Conservation (phyloP, 2,888 invertebrate genomes). For the Physocephala rufipes region DNA sequence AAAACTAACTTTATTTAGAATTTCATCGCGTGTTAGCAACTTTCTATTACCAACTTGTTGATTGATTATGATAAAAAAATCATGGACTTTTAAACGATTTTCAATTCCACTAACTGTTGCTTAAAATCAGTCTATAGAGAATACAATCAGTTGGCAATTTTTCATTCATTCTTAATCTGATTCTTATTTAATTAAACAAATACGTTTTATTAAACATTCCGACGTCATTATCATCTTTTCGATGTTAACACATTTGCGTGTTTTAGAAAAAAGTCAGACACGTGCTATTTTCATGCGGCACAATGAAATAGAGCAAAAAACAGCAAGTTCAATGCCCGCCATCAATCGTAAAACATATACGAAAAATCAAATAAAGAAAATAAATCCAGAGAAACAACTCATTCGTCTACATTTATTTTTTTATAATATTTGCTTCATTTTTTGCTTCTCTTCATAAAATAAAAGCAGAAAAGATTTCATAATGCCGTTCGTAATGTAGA, state of each 20-base stretch:
- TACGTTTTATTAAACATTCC: too few relatives aligned
- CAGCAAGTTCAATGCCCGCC: neutral
- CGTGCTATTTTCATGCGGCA: neutral
- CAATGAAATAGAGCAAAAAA: neutral
- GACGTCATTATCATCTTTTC: too few relatives aligned
- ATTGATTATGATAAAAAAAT: neutral
- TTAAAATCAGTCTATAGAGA: too few relatives aligned
- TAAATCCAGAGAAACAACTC: neutral
- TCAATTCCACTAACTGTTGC: too few relatives aligned
- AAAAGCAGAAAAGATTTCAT: neutral
- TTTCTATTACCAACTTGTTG: constrained; percentile 9
- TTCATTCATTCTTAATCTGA: too few relatives aligned
- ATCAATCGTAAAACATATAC: neutral
- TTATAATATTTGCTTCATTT: neutral
- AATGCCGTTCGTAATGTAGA: too few relatives aligned
- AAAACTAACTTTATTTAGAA: too few relatives aligned
- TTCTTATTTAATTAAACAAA: too few relatives aligned
- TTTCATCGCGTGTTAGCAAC: neutral
- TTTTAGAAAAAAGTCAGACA: neutral
- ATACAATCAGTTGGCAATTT: too few relatives aligned
- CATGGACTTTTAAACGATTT: too few relatives aligned
- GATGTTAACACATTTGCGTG: neutral
- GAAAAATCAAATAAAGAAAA: neutral
- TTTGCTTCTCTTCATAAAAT: neutral
- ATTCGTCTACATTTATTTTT: neutral